Conservation (phyloP, 1,140 invertebrate species). For the Tetramorium alpestre region DNA sequence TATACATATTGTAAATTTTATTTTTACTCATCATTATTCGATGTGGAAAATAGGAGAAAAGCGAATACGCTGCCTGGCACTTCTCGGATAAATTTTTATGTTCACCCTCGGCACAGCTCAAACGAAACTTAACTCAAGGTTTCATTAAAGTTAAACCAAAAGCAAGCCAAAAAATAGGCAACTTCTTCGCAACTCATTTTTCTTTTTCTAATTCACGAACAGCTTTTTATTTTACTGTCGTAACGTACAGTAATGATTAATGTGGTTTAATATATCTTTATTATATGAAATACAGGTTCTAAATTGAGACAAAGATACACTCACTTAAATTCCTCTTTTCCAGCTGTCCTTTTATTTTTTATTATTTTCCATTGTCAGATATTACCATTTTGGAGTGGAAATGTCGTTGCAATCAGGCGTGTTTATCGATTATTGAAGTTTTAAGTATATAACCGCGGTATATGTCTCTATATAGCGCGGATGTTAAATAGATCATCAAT, state of each 20-base stretch:
- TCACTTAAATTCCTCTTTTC: neutral
- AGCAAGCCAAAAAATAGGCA: neutral
- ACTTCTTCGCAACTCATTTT: neutral
- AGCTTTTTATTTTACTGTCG: neutral
- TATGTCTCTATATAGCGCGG: neutral
- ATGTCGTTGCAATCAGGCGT: neutral
- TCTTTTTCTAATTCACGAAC: neutral
- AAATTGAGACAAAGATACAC: neutral
- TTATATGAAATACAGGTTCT: neutral
- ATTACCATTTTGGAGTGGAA: constrained; percentile 5
- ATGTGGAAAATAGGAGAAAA: neutral
- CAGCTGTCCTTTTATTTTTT: neutral
- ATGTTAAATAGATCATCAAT: constrained; percentile 47
- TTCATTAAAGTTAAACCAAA: neutral
- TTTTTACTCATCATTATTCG: neutral
- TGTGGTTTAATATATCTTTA: neutral
- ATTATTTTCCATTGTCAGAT: neutral
- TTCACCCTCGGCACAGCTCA: neutral
- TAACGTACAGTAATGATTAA: neutral
- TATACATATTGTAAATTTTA: neutral
- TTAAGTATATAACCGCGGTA: neutral
- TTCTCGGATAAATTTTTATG: neutral
- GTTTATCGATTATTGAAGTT: constrained; percentile 54
- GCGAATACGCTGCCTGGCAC: neutral
- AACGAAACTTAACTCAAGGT: neutral